Evolutionary conservation across 2,797 vertebrate species (phyloP), one percentile per base, ranked within the genome.

Genomic region (Potorous gilbertii): DNA sequence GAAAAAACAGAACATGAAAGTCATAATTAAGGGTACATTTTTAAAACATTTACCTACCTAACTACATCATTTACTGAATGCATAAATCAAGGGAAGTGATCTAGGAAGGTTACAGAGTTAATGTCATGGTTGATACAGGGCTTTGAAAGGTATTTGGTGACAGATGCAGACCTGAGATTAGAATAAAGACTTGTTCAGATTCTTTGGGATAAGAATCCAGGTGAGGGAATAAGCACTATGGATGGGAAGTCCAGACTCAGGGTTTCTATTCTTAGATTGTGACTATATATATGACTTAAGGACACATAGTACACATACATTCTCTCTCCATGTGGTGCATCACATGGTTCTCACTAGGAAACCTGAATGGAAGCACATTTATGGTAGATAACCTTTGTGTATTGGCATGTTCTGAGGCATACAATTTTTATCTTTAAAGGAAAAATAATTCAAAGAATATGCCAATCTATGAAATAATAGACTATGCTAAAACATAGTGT

Each of bases 371-470:
- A 54, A 55, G 91, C 1, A 52, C n/a, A 93, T 12, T n/a, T 95
- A 27, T 34, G 93, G 0, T 91, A 50, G 1, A 59, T 50, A 29
- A 13, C 6, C 28, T 74, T 55, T 62, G 34, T 59, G 46, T 62
- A 46, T 55, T 46, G 57, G 56, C 50, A 55, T 27, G 29, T 21
- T 94, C 95, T 92, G 56, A 81, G 74, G 9, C 54, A 95, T 74
- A 57, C 2, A 54, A 3, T 5, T 52, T 92, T 93, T 62, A 55
- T 62, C 12, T 56, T 94, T 93, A 50, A 91, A 3, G 27, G 57
- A 52, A 87, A 3, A 46, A 46, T 46, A 81, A 74, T 40, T 40
- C n/a, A 46, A 81, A 46, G 18, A 24, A 81, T 0, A 46, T 46
- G 21, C 27, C 40, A 81, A 27, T 81, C 21, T 46, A 81, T 27